A percentile compares a stretch with the other conserved stretches of the same genome.
phyloP scores from a whole-genome alignment of 2,888 invertebrate genomes.

The Lutraria lutraria region DNA sequence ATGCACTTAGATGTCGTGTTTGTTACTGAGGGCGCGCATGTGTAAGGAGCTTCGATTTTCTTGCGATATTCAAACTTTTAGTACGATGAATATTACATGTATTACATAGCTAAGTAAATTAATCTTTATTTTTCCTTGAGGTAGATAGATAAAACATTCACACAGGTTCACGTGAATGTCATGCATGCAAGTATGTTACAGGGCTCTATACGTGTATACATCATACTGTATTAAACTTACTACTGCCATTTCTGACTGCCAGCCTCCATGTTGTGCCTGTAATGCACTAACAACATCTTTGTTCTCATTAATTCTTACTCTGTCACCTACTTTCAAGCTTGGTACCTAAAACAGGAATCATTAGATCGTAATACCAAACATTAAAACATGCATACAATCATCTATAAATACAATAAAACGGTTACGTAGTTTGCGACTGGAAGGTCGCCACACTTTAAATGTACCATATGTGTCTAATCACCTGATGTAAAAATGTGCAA shows the following conservation, averaged over 20 bases:
- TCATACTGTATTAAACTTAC: conserved; percentile 87
- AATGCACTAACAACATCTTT: conserved; percentile 90
- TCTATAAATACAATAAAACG: background rate
- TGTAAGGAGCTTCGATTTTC: background rate
- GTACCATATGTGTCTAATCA: background rate
- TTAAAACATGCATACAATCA: background rate
- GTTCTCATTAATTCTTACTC: conserved; percentile 91
- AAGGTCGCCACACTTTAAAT: background rate
- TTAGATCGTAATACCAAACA: background rate
- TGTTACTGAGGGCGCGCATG: background rate
- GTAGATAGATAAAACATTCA: too few species aligned
- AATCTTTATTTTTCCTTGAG: background rate
- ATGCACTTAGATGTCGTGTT: background rate
- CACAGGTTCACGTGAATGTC: too few species aligned
- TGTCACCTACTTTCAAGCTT: conserved; percentile 91
- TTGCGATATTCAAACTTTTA: background rate
- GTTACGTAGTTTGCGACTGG: background rate
- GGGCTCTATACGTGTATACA: background rate
- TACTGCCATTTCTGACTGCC: conserved; percentile 94
- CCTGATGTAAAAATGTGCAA: background rate
- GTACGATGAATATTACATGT: background rate
- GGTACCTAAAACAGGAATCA: conserved; percentile 83
- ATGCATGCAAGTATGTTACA: background rate
- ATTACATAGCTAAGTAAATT: too few species aligned
- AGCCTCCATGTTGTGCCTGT: conserved; percentile 94